Evolutionary conservation across 2,113 vertebrate genomes (phyloP).

Genomic region (Ornithorhynchus anatinus): DNA sequence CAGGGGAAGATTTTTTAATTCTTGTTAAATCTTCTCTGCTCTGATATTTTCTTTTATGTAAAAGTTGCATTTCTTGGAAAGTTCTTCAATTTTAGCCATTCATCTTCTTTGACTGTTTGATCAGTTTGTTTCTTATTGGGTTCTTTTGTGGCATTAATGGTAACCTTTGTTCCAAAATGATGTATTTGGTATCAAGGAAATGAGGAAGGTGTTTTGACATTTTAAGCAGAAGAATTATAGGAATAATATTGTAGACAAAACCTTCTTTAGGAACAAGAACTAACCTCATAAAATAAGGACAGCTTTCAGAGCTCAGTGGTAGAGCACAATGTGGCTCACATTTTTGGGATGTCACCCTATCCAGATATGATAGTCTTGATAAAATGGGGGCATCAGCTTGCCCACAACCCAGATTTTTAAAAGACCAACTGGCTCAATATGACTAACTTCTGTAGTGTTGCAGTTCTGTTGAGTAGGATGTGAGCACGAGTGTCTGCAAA

Average conservation of each 20-base stretch:
- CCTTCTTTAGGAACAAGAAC: background rate
- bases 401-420: too few relatives aligned
- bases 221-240: background rate
- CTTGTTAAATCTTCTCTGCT: background rate
- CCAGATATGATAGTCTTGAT: too few relatives aligned
- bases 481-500: too few relatives aligned
- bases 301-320: background rate
- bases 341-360: too few relatives aligned
- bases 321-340: background rate
- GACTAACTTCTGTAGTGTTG: too few relatives aligned
- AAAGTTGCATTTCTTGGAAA: background rate
- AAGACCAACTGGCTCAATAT: too few relatives aligned
- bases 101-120: background rate
- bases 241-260: background rate
- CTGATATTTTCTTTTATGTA: background rate
- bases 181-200: slow-evolving; percentile 2
- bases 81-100: background rate
- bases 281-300: background rate
- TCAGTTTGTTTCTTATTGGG: background rate
- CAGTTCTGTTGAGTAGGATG: too few relatives aligned
- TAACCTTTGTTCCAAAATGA: background rate
- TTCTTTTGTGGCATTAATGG: background rate
- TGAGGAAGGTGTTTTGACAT: background rate
- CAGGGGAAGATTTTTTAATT: background rate
- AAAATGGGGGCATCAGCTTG: too few relatives aligned